A percentile compares a stretch with the other conserved stretches of the same genome.
Evolutionary conservation across 2,797 vertebrate species (phyloP).

Genomic region (Aldrovandia affinis): DNA sequence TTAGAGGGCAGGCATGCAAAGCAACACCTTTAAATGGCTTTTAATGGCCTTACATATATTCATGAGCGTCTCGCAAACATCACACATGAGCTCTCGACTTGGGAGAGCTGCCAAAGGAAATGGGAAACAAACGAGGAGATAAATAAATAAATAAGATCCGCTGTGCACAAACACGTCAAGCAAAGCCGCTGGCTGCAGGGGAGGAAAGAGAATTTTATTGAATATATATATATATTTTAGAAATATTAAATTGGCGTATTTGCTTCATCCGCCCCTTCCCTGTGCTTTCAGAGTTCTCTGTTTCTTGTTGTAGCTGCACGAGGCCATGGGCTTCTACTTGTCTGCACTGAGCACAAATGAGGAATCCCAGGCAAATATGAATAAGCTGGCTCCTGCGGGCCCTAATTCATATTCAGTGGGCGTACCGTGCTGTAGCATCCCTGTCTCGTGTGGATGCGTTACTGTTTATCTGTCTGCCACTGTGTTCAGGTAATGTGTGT

Average conservation of each 20-base stretch:
- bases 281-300: neutral
- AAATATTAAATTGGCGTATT: neutral
- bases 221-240: neutral
- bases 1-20: constrained; percentile 40
- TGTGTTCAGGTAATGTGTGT: too few relatives aligned
- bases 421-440: neutral
- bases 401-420: neutral
- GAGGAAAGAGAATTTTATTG: neutral
- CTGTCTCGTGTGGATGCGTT: neutral
- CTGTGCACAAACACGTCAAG: neutral
- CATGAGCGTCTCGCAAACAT: constrained; percentile 39
- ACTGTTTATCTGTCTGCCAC: neutral
- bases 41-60: constrained; percentile 47
- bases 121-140: neutral
- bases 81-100: constrained; percentile 6
- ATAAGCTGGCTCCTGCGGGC: neutral
- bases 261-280: neutral
- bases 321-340: neutral
- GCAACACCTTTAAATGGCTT: constrained; percentile 40
- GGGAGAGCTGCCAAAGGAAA: constrained; percentile 21
- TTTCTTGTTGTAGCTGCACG: neutral
- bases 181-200: neutral
- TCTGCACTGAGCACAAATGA: neutral
- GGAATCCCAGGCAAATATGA: neutral
- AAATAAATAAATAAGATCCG: neutral